phyloP scores from a whole-genome alignment of 2,888 invertebrate genomes.

The Prionchulus punctatus region DNA sequence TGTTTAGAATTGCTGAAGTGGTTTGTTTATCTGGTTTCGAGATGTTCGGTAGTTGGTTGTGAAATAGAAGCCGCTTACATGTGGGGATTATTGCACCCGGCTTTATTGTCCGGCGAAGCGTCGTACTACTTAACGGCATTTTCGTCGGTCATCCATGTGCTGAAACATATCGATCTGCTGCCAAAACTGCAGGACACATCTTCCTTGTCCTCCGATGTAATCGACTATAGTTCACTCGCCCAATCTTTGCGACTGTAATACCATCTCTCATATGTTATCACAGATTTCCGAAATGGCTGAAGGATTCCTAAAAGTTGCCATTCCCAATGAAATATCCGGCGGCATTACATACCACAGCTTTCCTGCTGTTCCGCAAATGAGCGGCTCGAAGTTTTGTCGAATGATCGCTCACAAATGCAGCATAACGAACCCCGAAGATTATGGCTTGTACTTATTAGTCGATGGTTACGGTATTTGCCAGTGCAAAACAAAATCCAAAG shows the following conservation, averaged over 20 bases:
- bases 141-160: slow-evolving; percentile 73
- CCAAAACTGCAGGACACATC: slow-evolving; percentile 11
- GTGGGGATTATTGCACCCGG: slow-evolving; percentile 78
- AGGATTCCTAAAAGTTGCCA: slow-evolving; percentile 68
- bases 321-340: slow-evolving; percentile 83
- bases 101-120: slow-evolving; percentile 73
- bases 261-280: background rate
- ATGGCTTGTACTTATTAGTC: slow-evolving; percentile 52
- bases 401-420: slow-evolving; percentile 85
- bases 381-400: slow-evolving; percentile 70
- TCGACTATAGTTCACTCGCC: too few species aligned
- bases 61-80: slow-evolving; percentile 91
- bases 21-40: slow-evolving; percentile 74
- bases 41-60: slow-evolving; percentile 70
- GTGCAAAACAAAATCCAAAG: too few species aligned
- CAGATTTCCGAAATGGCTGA: slow-evolving; percentile 22
- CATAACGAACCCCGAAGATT: slow-evolving; percentile 90
- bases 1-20: slow-evolving; percentile 79
- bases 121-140: slow-evolving; percentile 85
- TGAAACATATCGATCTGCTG: slow-evolving; percentile 48
- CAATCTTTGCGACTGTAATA: background rate
- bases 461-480: slow-evolving; percentile 7
- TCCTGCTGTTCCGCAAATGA: slow-evolving; percentile 79
- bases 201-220: slow-evolving; percentile 13
- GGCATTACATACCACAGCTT: slow-evolving; percentile 73